These are phyloP conservation scores for Trichopoda pennipes DNA, from an alignment of 2,888 invertebrate genomes.

Conservation along the genomic window DNA sequence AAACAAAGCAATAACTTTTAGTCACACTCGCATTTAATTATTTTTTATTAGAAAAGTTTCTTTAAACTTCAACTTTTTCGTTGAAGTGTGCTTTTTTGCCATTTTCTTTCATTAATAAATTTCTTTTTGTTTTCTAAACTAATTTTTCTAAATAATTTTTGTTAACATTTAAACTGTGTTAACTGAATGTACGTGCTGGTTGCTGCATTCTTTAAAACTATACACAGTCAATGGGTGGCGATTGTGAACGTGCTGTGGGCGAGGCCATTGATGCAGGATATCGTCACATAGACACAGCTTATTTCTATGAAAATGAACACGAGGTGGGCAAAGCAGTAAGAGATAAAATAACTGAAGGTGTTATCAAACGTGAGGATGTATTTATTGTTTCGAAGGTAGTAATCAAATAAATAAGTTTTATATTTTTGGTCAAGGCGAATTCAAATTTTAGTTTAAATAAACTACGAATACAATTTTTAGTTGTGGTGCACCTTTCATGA, in stretches of 20 bases:
- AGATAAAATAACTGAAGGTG: conserved; percentile 80
- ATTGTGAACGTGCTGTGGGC: conserved; percentile 77
- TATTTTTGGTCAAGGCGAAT: not conserved
- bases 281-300: conserved; percentile 83
- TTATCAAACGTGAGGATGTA: conserved; percentile 81
- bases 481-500: conserved; percentile 94
- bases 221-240: conserved; percentile 77
- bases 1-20: too few relatives aligned
- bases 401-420: conserved; percentile 3
- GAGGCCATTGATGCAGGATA: conserved; percentile 83
- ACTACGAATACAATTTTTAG: conserved; percentile 79
- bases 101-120: not conserved
- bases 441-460: conserved; percentile 25
- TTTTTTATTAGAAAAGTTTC: too few relatives aligned
- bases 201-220: conserved; percentile 6
- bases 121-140: conserved; percentile 38
- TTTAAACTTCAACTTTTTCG: too few relatives aligned
- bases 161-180: conserved; percentile 45
- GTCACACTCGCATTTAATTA: too few relatives aligned
- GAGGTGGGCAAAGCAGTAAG: conserved; percentile 81
- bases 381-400: conserved; percentile 78
- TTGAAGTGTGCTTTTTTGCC: too few relatives aligned
- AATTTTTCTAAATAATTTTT: conserved; percentile 46
- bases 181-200: conserved; percentile 24
- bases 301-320: conserved; percentile 81